These are phyloP conservation scores for Pitangus sulphuratus DNA, from an alignment of 2,797 vertebrate genomes.

Conservation along the genomic window DNA sequence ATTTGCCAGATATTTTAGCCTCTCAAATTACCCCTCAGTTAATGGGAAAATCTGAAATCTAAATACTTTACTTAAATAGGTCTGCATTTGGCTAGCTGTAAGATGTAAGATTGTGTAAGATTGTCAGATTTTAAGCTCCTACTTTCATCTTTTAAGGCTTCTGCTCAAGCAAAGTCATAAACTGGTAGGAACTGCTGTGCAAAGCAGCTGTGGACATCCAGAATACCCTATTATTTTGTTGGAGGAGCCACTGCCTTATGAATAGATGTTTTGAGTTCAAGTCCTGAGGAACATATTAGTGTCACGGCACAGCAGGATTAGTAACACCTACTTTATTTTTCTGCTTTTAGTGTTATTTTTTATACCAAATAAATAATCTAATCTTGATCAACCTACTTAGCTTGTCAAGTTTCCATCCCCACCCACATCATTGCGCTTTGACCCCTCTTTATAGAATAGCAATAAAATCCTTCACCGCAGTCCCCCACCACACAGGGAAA, in stretches of 20 bases:
- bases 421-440: accelerated
- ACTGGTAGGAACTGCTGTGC: background rate
- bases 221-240: background rate
- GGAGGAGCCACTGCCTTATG: background rate
- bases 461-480: background rate
- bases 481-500: background rate
- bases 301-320: background rate
- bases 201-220: background rate
- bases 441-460: background rate
- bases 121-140: background rate
- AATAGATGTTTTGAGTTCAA: background rate
- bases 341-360: background rate
- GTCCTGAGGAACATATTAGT: background rate
- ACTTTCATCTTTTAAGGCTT: background rate
- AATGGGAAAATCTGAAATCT: background rate
- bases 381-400: background rate
- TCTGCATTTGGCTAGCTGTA: background rate
- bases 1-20: background rate
- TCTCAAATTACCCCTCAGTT: background rate
- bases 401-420: background rate
- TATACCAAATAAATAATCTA: background rate
- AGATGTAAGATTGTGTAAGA: background rate
- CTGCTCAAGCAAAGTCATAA: background rate
- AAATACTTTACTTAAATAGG: background rate
- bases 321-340: background rate